A percentile compares a stretch with the other conserved stretches of the same genome.
Conservation (phyloP, 2,888 invertebrate species). For the Drosophila merina region DNA sequence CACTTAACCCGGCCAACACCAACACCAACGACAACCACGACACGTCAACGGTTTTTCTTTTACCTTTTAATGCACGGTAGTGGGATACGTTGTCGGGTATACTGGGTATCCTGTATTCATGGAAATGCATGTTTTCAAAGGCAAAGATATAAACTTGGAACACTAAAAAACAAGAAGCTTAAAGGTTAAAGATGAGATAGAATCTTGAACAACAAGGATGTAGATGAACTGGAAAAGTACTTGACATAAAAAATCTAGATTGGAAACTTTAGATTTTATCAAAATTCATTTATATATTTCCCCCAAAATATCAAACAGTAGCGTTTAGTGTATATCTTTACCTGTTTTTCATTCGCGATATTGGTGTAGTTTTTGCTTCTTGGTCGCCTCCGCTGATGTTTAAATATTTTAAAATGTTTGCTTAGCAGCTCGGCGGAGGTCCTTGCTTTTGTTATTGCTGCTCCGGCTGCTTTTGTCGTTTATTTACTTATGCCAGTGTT, state of each 20-base stretch:
- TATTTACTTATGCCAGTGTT: conserved; percentile 75
- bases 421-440: conserved; percentile 59
- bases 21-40: conserved; percentile 45
- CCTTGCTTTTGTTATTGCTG: conserved; percentile 5
- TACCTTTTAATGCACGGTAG: conserved; percentile 34
- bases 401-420: conserved; percentile 80
- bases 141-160: not conserved
- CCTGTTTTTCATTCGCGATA: not conserved
- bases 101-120: conserved; percentile 34
- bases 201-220: not conserved
- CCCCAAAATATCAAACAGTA: not conserved
- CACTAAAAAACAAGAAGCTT: not conserved
- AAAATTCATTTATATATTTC: not conserved
- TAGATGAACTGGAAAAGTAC: too few species aligned
- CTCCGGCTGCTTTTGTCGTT: conserved; percentile 43
- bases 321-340: not conserved
- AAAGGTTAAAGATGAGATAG: not conserved
- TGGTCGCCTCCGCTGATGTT: conserved; percentile 38
- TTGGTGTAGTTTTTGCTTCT: conserved; percentile 22
- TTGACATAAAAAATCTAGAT: too few species aligned
- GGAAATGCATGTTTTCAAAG: conserved; percentile 6
- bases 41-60: conserved; percentile 57
- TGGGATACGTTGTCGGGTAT: conserved; percentile 22
- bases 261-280: too few species aligned
- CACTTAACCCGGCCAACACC: conserved; percentile 66